Evolutionary conservation across 2,113 vertebrate genomes (phyloP).

Genomic region (Nycticorax nycticorax): DNA sequence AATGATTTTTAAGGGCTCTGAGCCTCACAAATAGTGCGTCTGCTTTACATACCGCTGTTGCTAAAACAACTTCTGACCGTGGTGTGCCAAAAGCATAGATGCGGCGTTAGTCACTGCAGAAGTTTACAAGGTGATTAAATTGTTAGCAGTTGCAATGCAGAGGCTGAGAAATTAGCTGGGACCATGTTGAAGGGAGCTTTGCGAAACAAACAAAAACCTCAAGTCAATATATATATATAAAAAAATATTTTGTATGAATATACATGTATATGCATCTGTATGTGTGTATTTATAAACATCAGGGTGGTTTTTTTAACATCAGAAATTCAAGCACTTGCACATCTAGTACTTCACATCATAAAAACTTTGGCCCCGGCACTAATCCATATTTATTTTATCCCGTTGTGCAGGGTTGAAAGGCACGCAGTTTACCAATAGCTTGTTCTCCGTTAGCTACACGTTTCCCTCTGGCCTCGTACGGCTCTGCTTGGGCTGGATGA

Average conservation of each 20-base stretch:
- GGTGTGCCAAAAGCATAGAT: conserved; percentile 24
- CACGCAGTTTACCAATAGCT: conserved; percentile 57
- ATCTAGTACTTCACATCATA: conserved; percentile 1
- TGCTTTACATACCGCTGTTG: conserved; percentile 1
- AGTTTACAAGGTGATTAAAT: conserved; percentile 58
- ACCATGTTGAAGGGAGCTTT: conserved; percentile 12
- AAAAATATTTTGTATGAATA: background rate
- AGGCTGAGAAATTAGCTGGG: conserved; percentile 11
- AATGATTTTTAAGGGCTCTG: conserved; percentile 18
- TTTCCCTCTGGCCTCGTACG: conserved; percentile 49
- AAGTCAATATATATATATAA: background rate
- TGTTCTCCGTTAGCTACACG: background rate
- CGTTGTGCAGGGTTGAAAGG: conserved; percentile 50
- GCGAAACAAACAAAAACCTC: background rate
- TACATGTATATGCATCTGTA: background rate
- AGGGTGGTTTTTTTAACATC: background rate
- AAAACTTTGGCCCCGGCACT: conserved; percentile 40
- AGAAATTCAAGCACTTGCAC: background rate
- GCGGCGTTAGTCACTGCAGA: background rate
- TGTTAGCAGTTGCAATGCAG: conserved; percentile 19
- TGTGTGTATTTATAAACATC: background rate
- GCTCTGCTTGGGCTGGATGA: conserved; percentile 35
- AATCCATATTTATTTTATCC: conserved; percentile 72
- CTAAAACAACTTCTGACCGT: background rate
- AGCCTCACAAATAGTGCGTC: conserved; percentile 17